Conservation (phyloP, 2,797 vertebrate genomes). For the Eurystomus glaucurus region DNA sequence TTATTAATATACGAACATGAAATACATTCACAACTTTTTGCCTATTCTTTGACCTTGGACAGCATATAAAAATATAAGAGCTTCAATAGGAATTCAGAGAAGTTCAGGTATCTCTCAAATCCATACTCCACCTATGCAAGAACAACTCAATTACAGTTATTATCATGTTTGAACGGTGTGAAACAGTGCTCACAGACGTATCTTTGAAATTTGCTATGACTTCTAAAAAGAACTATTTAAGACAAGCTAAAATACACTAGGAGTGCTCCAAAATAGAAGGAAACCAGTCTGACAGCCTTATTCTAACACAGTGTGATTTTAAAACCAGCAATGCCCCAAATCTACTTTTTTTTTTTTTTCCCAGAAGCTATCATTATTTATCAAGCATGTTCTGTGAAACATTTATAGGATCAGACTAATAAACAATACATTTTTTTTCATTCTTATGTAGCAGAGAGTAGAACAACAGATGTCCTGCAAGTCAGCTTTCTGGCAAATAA, state of each 20-base stretch:
- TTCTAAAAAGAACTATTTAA: background rate
- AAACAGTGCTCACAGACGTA: background rate
- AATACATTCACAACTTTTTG: background rate
- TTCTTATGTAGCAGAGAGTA: background rate
- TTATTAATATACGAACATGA: background rate
- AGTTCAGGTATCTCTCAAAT: background rate
- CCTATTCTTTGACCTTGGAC: background rate
- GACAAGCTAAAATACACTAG: background rate
- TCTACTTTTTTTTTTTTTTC: background rate
- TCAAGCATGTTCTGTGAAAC: constrained; percentile 1
- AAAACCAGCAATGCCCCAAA: background rate
- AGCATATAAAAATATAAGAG: background rate
- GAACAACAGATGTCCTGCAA: background rate
- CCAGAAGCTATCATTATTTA: constrained; percentile 14
- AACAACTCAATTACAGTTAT: background rate
- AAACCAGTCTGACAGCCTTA: background rate
- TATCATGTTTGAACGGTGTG: background rate
- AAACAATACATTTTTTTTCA: constrained; percentile 11
- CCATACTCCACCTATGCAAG: background rate
- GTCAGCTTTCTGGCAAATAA: background rate
- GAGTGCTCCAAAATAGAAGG: background rate
- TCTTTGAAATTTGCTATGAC: constrained; percentile 18
- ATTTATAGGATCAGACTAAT: constrained; percentile 8
- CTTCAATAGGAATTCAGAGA: background rate
- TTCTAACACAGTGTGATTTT: constrained; percentile 10